phyloP scores from a whole-genome alignment of 2,888 invertebrate genomes.

The Drosophila robusta region DNA sequence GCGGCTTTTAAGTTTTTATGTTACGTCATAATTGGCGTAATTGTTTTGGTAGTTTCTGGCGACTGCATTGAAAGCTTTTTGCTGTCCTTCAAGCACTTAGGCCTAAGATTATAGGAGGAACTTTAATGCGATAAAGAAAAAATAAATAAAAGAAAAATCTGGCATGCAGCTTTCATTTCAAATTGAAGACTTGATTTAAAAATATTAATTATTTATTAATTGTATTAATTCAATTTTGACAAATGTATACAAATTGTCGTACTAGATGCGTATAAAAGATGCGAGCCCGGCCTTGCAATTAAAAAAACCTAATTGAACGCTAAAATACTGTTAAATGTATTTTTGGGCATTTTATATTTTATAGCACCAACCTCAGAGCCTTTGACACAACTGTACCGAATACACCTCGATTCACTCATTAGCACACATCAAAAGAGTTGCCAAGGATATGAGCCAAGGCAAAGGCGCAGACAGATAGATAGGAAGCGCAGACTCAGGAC shows the following conservation, averaged over 20 bases:
- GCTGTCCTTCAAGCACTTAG: slow-evolving; percentile 56
- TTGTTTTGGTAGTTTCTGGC: slow-evolving; percentile 71
- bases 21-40: slow-evolving; percentile 71
- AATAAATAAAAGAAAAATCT: neutral
- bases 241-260: too few species aligned
- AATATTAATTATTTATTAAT: too few species aligned
- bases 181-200: neutral
- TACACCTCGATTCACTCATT: slow-evolving; percentile 42
- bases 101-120: slow-evolving; percentile 10
- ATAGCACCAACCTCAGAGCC: neutral
- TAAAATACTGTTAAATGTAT: neutral
- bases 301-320: too few species aligned
- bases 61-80: slow-evolving; percentile 63
- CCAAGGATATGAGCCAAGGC: slow-evolving; percentile 57
- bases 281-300: neutral
- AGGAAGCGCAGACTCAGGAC: slow-evolving; percentile 42
- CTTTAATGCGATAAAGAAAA: neutral
- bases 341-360: neutral
- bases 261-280: neutral
- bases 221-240: too few species aligned
- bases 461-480: slow-evolving; percentile 18
- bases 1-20: slow-evolving; percentile 72
- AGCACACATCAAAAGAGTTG: slow-evolving; percentile 70
- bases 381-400: slow-evolving; percentile 37
- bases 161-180: neutral